Evolutionary conservation across 2,888 invertebrate genomes (phyloP).

Genomic region (Drosophila sordidula): DNA sequence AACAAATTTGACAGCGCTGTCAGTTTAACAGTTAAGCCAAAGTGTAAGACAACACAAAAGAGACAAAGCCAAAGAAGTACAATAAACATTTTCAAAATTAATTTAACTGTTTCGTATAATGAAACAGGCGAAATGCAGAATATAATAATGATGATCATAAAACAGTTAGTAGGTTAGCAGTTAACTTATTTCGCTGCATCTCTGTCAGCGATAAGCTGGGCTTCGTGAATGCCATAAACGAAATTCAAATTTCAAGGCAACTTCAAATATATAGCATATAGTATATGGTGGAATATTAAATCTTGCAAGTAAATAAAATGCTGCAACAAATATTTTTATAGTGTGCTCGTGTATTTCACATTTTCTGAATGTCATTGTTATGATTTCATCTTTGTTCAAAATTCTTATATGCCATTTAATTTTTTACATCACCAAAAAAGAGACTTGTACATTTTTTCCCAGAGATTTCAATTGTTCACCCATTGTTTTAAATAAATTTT

Average conservation of each 20-base stretch:
- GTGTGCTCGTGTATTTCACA: too few species aligned
- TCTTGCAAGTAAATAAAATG: neutral
- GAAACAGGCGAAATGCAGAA: conserved; percentile 9
- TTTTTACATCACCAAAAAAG: neutral
- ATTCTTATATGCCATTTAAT: neutral
- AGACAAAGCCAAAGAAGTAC: conserved; percentile 30
- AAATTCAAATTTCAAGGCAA: conserved; percentile 3
- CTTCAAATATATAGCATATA: neutral
- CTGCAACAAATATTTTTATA: conserved; percentile 1
- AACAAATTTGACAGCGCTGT: conserved; percentile 56
- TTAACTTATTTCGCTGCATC: neutral
- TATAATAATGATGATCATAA: conserved; percentile 2
- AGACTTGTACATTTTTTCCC: too few species aligned
- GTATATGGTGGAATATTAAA: neutral
- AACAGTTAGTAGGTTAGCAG: conserved; percentile 9
- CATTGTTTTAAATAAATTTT: too few species aligned
- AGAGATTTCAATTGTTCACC: too few species aligned
- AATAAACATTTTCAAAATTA: conserved; percentile 26
- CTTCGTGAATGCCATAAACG: neutral
- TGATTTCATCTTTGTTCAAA: too few species aligned
- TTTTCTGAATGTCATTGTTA: too few species aligned
- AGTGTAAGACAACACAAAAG: conserved; percentile 31
- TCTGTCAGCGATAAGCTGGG: neutral
- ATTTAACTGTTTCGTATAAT: conserved; percentile 29
- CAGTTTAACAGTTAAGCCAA: conserved; percentile 48